Evolutionary conservation across 92 coral and sea anemone species (phyloP), one percentile per base, ranked within the genome.

Genomic region (Epizoanthus fatuus): DNA sequence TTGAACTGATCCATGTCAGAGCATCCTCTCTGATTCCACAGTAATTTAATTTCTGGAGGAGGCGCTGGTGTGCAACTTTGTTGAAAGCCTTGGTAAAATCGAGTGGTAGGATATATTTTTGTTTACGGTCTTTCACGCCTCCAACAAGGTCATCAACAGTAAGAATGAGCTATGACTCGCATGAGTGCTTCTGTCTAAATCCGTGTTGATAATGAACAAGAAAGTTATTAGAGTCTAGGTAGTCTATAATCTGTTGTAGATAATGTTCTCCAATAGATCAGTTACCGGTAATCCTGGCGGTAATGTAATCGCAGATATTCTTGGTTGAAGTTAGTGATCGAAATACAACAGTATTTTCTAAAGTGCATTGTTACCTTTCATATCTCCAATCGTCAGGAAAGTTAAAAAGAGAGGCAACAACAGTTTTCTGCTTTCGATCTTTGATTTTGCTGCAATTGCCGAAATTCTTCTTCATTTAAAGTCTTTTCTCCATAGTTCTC

Each of bases 401-500:
- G 25, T 22, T 22, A 29, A 29, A 29, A 29, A 6, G 47, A 42
- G 47, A 6, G 47, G 47, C 7, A 2, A 4, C 6, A 42, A 4
- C 7, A 6, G 5, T 4, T 42, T 42, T 42, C 47, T 42, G 47
- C 7, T 4, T 42, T 42, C 47, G 7, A 42, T 7, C 47, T 42
- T 42, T 4, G 6, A 42, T 3, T 42, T 4, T 42, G 5, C 47
- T 42, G 47, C 7, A 42, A 42, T 4, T 42, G 0, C 47, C 0
- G 47, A 42, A 42, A 42, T 42, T 42, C 0, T 7, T 42, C 7
- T 42, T 42, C 47, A 42, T 42, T 42, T 42, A 42, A 4, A 42
- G 2, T 22, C 52, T 69, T 22, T 22, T 22, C 25, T 22, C 87
- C 87, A 83, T 38, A 1, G 12, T 5, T 83, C 62, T 15, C 80